Evolutionary conservation across 2,888 invertebrate species (phyloP), one percentile per base, ranked within the genome.

Genomic region (Chrysina gloriosa): DNA sequence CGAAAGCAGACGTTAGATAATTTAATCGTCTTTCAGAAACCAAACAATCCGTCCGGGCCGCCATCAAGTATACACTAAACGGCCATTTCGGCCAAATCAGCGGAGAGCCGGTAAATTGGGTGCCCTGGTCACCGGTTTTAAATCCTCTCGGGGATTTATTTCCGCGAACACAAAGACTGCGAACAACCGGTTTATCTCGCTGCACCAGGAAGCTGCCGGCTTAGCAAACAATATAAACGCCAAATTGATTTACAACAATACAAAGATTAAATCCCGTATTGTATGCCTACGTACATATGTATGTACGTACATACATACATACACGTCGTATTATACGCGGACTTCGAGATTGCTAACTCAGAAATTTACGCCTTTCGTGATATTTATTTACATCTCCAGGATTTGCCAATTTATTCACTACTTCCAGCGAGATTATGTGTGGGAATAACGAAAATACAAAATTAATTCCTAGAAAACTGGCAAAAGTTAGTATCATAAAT

Each of bases 201-300:
- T 42, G 58, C 42, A 42, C 58, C 42, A 61, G 58, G 58, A 61
- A 61, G 58, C 58, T 27, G 27, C 42, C 58, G 58, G 58, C 58
- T 61, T 61, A 42, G 42, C 58, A 42, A 61, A 61, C 58, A 61
- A 61, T 61, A 61, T 42, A 61, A 61, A 61, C 58, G 58, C 58
- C 58, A 61, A 61, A 61, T 61, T 61, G 58, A 61, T 61, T 61
- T 61, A 61, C 58, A 61, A 61, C 58, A 61, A 61, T 45, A 42
- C 58, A 42, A 29, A 61, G 42, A 61, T 61, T 61, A 61, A 61
- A 61, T 42, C 58, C 52, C 25, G 34, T 52, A 52, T 29, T 29
- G 16, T 52, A 52, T 25, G 48, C 14, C 25, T 48, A 25, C 25
- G 7, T 21, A 11, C 21, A 39, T 6, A 16, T 16, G 5, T 31